A percentile compares a stretch with the other conserved stretches of the same genome.
phyloP scores from a whole-genome alignment of 2,113 vertebrate species.

The Tretioscincus oriximinensis region DNA sequence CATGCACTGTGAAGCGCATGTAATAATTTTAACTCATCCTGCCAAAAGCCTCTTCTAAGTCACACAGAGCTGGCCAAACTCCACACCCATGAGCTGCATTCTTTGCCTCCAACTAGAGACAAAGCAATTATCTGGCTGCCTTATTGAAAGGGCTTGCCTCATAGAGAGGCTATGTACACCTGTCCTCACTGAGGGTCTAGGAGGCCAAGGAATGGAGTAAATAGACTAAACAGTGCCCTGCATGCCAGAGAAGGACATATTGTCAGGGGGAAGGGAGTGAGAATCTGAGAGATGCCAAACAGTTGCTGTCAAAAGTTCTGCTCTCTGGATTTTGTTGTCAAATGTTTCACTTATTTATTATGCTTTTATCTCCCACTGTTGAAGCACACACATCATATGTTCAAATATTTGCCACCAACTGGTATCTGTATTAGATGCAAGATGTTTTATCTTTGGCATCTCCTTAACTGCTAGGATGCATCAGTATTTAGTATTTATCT shows the following conservation, averaged over 20 bases:
- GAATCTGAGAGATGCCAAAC: background rate
- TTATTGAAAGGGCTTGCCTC: constrained; percentile 55
- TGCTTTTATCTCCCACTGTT: background rate
- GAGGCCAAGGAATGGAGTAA: constrained; percentile 14
- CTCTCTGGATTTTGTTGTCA: background rate
- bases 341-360: background rate
- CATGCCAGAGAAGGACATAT: accelerated
- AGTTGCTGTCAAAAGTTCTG: background rate
- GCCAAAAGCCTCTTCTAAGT: accelerated
- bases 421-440: background rate
- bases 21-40: background rate
- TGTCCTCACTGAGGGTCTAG: constrained; percentile 37
- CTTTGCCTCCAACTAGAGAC: constrained; percentile 16
- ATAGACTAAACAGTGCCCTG: accelerated
- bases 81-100: constrained; percentile 2
- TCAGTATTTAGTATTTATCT: background rate
- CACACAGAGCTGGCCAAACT: background rate
- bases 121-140: constrained; percentile 48
- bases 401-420: background rate
- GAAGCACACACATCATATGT: background rate
- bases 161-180: constrained; percentile 56
- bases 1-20: background rate
- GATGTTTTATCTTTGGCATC: background rate
- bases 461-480: background rate
- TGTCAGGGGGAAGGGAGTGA: background rate